Evolutionary conservation across 2,797 vertebrate genomes (phyloP).

Genomic region (Sebastes reedi): DNA sequence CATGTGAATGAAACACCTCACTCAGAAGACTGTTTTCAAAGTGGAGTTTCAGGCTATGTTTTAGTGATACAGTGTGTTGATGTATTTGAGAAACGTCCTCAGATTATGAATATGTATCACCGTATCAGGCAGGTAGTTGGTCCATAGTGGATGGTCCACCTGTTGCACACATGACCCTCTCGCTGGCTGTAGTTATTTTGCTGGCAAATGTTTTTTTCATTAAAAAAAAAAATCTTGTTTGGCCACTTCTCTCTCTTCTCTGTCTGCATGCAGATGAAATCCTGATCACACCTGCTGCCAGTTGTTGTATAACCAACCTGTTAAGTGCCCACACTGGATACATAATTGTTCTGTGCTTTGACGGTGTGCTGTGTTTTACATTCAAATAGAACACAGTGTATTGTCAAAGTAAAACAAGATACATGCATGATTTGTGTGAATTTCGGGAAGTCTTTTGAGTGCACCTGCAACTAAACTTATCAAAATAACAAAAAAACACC

Average conservation of each 20-base stretch:
- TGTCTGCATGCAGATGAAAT: constrained; percentile 12
- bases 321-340: constrained; percentile 13
- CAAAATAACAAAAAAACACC: not conserved
- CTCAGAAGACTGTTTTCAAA: not conserved
- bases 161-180: constrained; percentile 24
- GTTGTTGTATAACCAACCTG: constrained; percentile 22
- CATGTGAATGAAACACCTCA: not conserved
- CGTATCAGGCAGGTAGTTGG: constrained; percentile 1
- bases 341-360: constrained; percentile 11
- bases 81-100: not conserved
- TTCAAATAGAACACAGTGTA: not conserved
- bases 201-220: constrained; percentile 1
- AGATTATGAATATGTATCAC: constrained; percentile 21
- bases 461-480: not conserved
- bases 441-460: not conserved
- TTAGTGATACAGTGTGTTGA: not conserved
- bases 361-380: not conserved
- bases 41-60: not conserved
- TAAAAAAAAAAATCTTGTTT: not conserved
- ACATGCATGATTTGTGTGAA: not conserved
- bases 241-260: not conserved
- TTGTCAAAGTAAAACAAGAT: not conserved
- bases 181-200: constrained; percentile 21
- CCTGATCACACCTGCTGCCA: constrained; percentile 18
- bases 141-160: constrained; percentile 12